A percentile compares a stretch with the other conserved stretches of the same genome.
phyloP scores from a whole-genome alignment of 2,888 invertebrate species.

The Limnephilus auricula region DNA sequence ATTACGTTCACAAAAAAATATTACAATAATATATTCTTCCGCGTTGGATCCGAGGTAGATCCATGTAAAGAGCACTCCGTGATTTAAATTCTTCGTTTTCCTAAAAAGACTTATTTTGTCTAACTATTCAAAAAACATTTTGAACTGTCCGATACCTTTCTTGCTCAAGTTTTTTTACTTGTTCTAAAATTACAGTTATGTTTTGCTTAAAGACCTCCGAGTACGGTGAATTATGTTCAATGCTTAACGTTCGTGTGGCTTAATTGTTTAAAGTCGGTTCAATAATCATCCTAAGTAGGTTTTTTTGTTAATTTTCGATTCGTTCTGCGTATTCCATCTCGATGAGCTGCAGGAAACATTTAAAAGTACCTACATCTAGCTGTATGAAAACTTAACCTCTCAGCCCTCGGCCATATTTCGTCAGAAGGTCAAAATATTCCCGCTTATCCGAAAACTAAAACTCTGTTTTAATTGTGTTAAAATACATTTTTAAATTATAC shows the following conservation, averaged over 20 bases:
- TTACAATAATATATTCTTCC: background rate
- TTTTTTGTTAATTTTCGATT: constrained; percentile 24
- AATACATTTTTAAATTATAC: too few species aligned
- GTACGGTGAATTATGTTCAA: background rate
- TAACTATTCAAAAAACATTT: background rate
- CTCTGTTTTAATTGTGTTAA: too few species aligned
- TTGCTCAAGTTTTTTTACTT: background rate
- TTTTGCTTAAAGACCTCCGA: background rate
- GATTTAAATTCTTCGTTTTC: background rate
- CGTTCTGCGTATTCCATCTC: background rate
- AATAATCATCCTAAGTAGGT: background rate
- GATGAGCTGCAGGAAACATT: background rate
- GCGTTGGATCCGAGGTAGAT: background rate
- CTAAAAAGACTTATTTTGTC: background rate
- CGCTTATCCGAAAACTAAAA: too few species aligned
- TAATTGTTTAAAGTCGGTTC: background rate
- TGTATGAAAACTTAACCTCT: background rate
- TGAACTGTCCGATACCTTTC: background rate
- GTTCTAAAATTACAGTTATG: background rate
- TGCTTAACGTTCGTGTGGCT: background rate
- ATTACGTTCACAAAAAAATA: background rate
- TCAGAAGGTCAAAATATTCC: too few species aligned
- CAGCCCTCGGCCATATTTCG: too few species aligned
- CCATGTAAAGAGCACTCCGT: background rate
- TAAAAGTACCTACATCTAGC: background rate